Evolutionary conservation across 1,140 invertebrate genomes (phyloP).

Genomic region (Berghia stephanieae): DNA sequence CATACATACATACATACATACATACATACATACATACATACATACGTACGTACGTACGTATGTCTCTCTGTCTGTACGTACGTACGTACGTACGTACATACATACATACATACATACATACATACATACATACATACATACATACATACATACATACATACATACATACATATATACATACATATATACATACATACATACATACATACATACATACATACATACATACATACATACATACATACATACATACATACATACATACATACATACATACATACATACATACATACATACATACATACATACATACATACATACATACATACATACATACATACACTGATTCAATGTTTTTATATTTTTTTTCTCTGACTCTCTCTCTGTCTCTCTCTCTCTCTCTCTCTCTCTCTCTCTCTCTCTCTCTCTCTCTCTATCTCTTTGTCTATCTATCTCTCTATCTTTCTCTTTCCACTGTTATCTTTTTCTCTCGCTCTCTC

Average conservation of each 20-base stretch:
- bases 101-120: constrained; percentile 22
- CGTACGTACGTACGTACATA: constrained; percentile 12
- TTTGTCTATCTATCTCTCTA: background rate
- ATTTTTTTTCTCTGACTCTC: background rate
- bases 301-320: constrained; percentile 20
- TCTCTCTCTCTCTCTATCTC: background rate
- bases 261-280: constrained; percentile 22
- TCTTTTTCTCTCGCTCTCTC: background rate
- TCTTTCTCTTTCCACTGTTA: background rate
- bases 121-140: constrained; percentile 22
- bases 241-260: constrained; percentile 18
- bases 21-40: constrained; percentile 20
- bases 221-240: constrained; percentile 20
- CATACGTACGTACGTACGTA: constrained; percentile 14
- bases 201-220: constrained; percentile 21
- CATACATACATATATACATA: constrained; percentile 21
- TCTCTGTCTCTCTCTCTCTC: background rate
- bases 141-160: constrained; percentile 22
- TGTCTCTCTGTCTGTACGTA: background rate
- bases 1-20: constrained; percentile 21
- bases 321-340: constrained; percentile 22
- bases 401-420: background rate
- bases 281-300: constrained; percentile 21
- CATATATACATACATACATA: constrained; percentile 21
- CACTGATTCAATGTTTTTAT: background rate